phyloP scores from a whole-genome alignment of 2,113 vertebrate species.

The Anolis carolinensis region DNA sequence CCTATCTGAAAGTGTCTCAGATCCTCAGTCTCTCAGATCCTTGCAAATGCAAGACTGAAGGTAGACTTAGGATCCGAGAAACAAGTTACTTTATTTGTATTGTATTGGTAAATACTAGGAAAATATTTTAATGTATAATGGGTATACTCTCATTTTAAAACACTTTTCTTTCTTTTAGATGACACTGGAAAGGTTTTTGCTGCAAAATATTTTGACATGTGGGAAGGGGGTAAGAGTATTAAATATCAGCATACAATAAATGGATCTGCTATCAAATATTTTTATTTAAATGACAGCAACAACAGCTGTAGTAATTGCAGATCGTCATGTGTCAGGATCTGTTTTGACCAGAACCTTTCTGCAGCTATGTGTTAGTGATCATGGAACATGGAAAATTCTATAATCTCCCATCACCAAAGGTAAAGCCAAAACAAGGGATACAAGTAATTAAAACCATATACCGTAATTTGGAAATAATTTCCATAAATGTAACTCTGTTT shows the following conservation, averaged over 20 bases:
- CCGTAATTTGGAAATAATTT: too few species aligned
- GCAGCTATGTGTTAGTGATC: not conserved
- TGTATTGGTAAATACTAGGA: not conserved
- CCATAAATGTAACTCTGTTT: not conserved
- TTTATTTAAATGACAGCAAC: not conserved
- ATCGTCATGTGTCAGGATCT: not conserved
- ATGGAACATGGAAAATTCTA: not conserved
- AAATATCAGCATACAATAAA: not conserved
- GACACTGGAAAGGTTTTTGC: constrained; percentile 62
- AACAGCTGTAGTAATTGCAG: too few species aligned
- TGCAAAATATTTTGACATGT: constrained; percentile 71
- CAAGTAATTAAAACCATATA: too few species aligned
- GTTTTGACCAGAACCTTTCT: not conserved
- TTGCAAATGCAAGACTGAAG: not conserved
- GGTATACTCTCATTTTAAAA: constrained; percentile 4
- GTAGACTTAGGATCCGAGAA: too few species aligned
- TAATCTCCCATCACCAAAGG: not conserved
- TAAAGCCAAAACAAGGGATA: too few species aligned
- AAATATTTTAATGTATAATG: not conserved
- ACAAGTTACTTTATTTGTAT: not conserved
- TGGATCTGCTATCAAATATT: not conserved
- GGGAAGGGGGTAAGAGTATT: constrained; percentile 69
- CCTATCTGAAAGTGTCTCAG: not conserved
- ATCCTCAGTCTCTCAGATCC: not conserved
- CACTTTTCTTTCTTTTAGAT: constrained; percentile 65